Percentiles rank a stretch among this genome's conserved stretches.
Conservation (phyloP, 2,888 invertebrate species). For the Notodonta dromedarius region DNA sequence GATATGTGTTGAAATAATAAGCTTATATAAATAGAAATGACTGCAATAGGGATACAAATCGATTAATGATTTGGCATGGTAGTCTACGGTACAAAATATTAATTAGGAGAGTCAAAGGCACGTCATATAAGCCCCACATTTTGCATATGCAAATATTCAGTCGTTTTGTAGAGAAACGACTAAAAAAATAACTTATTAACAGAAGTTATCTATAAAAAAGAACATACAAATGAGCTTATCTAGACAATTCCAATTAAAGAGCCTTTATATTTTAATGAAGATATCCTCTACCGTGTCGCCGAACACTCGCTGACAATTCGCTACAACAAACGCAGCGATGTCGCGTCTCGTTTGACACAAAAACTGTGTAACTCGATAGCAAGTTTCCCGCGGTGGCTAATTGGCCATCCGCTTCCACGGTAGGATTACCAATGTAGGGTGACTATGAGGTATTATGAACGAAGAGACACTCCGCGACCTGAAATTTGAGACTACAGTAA, state of each 20-base stretch:
- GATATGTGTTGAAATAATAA: background rate
- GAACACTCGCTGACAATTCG: slow-evolving; percentile 31
- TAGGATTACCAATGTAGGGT: slow-evolving; percentile 65
- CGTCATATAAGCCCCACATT: too few species aligned
- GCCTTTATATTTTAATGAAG: slow-evolving; percentile 25
- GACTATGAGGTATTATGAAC: slow-evolving; percentile 33
- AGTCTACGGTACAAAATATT: background rate
- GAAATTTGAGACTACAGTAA: too few species aligned
- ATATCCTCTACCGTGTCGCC: slow-evolving; percentile 32
- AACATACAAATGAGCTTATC: background rate
- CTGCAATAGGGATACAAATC: background rate
- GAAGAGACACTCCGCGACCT: too few species aligned
- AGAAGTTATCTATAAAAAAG: too few species aligned
- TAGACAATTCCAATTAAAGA: background rate
- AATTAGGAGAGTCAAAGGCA: too few species aligned
- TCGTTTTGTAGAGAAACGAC: too few species aligned
- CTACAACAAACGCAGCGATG: slow-evolving; percentile 29
- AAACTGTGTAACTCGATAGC: slow-evolving; percentile 66
- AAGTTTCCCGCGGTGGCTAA: slow-evolving; percentile 68
- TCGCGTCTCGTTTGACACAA: slow-evolving; percentile 60
- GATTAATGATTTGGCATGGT: background rate
- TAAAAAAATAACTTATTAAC: too few species aligned
- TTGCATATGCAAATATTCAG: too few species aligned
- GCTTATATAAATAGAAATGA: background rate
- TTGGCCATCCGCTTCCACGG: slow-evolving; percentile 63